A percentile compares a stretch with the other conserved stretches of the same genome.
phyloP scores from a whole-genome alignment of 2,113 vertebrate genomes.

The Corythaixoides concolor region DNA sequence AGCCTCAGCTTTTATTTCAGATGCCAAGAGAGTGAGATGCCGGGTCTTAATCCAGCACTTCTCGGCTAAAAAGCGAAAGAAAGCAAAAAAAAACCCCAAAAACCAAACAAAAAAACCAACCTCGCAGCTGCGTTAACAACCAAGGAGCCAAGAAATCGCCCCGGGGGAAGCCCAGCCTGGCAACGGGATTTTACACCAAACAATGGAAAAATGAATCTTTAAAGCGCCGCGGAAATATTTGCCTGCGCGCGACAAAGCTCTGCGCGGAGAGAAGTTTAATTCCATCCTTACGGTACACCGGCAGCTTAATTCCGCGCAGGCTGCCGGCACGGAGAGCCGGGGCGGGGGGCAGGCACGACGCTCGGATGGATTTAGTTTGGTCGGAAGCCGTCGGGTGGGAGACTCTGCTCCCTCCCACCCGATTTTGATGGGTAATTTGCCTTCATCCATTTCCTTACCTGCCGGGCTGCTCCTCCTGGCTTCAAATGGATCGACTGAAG shows the following conservation, averaged over 20 bases:
- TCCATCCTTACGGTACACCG: neutral
- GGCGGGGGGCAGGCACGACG: fast-evolving
- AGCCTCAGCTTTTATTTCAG: neutral
- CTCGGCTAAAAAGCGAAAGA: neutral
- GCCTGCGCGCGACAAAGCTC: neutral
- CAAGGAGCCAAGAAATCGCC: neutral
- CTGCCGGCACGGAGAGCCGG: neutral
- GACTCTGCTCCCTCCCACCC: neutral
- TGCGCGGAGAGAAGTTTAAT: neutral
- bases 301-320: neutral
- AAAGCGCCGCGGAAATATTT: neutral
- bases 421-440: neutral
- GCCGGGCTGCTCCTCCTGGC: neutral
- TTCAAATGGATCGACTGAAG: fast-evolving
- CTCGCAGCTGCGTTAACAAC: neutral
- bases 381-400: neutral
- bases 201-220: neutral
- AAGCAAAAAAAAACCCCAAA: neutral
- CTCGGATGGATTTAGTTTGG: fast-evolving
- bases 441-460: neutral
- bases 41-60: neutral
- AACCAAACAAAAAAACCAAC: neutral
- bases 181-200: neutral
- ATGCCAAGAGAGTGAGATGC: fast-evolving
- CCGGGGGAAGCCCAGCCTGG: neutral